Evolutionary conservation across 2,113 vertebrate species (phyloP).

Genomic region (Trichechus manatus): DNA sequence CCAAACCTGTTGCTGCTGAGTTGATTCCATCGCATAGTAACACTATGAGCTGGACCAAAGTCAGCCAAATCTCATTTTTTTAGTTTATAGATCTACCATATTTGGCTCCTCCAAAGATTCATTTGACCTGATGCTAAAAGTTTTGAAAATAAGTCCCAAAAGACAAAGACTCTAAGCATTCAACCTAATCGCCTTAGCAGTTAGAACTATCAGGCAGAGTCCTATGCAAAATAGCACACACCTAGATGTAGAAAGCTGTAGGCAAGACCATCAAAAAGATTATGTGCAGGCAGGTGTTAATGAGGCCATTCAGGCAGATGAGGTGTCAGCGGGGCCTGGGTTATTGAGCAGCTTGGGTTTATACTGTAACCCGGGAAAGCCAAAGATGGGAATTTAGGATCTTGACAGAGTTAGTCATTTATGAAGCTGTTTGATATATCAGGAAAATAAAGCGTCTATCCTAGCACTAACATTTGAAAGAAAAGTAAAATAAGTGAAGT

Average conservation of each 20-base stretch:
- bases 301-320: conserved; percentile 59
- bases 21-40: too few relatives aligned
- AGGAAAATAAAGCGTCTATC: not conserved
- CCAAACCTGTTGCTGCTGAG: too few relatives aligned
- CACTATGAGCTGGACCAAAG: not conserved
- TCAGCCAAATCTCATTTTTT: not conserved
- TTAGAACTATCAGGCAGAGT: not conserved
- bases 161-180: conserved; percentile 9
- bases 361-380: not conserved
- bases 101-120: conserved; percentile 28
- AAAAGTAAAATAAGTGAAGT: conserved; percentile 14
- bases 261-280: conserved; percentile 32
- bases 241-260: conserved; percentile 58
- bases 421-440: not conserved
- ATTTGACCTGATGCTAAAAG: conserved; percentile 17
- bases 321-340: not conserved
- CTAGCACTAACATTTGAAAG: not conserved
- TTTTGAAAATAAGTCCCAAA: conserved; percentile 35
- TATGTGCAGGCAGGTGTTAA: conserved; percentile 52
- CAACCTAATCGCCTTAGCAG: not conserved
- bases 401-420: not conserved
- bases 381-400: not conserved
- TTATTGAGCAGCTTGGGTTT: not conserved
- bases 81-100: conserved; percentile 24
- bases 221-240: conserved; percentile 8